These are phyloP conservation scores for Pempheris klunzingeri DNA, from an alignment of 2,797 vertebrate genomes.

Conservation along the genomic window DNA sequence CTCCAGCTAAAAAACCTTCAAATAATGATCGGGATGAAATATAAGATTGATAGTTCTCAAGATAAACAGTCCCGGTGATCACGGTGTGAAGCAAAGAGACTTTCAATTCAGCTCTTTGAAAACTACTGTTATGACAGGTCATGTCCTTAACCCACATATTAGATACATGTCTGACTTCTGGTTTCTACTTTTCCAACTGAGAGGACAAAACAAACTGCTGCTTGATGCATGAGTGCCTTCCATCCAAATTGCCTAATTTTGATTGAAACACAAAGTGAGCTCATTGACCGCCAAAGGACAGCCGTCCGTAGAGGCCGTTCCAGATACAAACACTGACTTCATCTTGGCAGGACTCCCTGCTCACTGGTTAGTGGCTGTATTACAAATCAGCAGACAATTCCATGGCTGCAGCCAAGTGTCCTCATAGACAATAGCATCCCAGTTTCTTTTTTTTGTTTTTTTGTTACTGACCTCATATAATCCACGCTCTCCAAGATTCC, in stretches of 20 bases:
- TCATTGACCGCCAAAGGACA: slow-evolving; percentile 74
- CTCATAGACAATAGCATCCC: slow-evolving; percentile 45
- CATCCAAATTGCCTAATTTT: slow-evolving; percentile 66
- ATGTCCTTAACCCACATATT: slow-evolving; percentile 8
- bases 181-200: slow-evolving; percentile 41
- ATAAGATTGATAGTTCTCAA: slow-evolving; percentile 33
- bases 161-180: slow-evolving; percentile 17
- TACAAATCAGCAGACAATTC: slow-evolving; percentile 65
- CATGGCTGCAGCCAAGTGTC: slow-evolving; percentile 59
- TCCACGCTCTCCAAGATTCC: slow-evolving; percentile 51
- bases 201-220: slow-evolving; percentile 58
- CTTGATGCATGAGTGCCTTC: slow-evolving; percentile 50
- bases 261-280: slow-evolving; percentile 74
- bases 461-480: slow-evolving; percentile 50
- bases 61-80: slow-evolving; percentile 37
- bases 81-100: neutral
- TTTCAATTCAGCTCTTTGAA: slow-evolving; percentile 8
- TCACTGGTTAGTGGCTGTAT: slow-evolving; percentile 53
- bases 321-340: slow-evolving; percentile 67
- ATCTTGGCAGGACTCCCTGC: slow-evolving; percentile 73
- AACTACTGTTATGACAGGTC: neutral
- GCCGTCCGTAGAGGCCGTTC: slow-evolving; percentile 44
- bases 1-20: slow-evolving; percentile 18
- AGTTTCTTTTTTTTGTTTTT: slow-evolving; percentile 18
- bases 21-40: slow-evolving; percentile 45